A percentile compares a stretch with the other conserved stretches of the same genome.
phyloP scores from a whole-genome alignment of 2,113 vertebrate genomes.

The Cyprinodon tularosa region DNA sequence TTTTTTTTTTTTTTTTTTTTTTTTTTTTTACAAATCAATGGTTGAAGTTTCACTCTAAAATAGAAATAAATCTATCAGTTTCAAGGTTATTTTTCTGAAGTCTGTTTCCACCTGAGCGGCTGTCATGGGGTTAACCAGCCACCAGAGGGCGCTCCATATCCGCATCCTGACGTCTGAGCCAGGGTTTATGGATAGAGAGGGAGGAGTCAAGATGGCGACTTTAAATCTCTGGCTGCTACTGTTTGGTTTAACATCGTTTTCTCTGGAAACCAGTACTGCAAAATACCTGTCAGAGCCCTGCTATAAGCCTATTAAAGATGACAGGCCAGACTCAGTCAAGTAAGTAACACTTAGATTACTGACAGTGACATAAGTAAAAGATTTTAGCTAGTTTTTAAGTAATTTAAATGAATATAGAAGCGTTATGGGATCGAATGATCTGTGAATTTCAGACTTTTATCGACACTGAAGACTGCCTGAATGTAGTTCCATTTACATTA shows the following conservation, averaged over 20 bases:
- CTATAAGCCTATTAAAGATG: conserved; percentile 72
- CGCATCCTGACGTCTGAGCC: neutral
- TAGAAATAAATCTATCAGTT: neutral
- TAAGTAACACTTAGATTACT: conserved; percentile 19
- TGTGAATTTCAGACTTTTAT: too few species aligned
- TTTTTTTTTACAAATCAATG: too few species aligned
- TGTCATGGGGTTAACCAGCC: neutral
- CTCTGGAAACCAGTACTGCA: neutral
- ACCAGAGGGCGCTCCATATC: conserved; percentile 20
- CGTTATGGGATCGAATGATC: too few species aligned
- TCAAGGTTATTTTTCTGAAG: neutral
- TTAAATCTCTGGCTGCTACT: neutral
- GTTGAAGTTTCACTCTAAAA: too few species aligned
- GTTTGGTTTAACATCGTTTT: conserved; percentile 33
- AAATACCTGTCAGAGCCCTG: conserved; percentile 53
- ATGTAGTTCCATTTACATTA: too few species aligned
- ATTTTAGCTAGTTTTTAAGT: neutral
- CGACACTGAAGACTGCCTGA: too few species aligned
- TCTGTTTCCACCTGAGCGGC: neutral
- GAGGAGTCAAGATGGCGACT: conserved; percentile 59
- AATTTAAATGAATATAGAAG: neutral
- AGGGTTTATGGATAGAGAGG: neutral
- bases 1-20: too few species aligned
- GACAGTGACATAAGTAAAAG: neutral
- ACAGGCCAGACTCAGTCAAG: conserved; percentile 61